phyloP scores from a whole-genome alignment of 1,140 invertebrate genomes.

The Agrilus planipennis region DNA sequence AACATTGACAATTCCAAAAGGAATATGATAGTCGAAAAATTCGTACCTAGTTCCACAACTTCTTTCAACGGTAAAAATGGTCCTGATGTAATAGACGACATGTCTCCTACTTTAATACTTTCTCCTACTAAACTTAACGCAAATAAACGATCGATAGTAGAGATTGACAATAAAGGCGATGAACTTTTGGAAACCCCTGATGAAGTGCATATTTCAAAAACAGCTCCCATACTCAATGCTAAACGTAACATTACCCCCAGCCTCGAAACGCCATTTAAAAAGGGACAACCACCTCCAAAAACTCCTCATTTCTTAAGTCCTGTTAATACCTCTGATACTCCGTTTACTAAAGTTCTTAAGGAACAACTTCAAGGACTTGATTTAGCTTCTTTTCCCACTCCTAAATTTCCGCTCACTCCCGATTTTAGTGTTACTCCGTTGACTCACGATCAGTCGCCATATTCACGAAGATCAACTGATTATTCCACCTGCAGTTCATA shows the following conservation, averaged over 20 bases:
- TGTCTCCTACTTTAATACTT: constrained; percentile 13
- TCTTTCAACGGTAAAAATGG: not conserved
- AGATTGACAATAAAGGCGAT: constrained; percentile 3
- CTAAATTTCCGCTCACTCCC: constrained; percentile 28
- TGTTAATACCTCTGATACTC: constrained; percentile 14
- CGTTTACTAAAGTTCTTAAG: constrained; percentile 26
- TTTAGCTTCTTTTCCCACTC: constrained; percentile 22
- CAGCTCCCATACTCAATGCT: constrained; percentile 1
- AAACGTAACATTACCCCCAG: constrained; percentile 10
- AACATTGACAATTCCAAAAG: constrained; percentile 14
- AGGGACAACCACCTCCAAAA: constrained; percentile 9
- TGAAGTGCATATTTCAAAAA: not conserved
- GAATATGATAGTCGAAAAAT: constrained; percentile 12
- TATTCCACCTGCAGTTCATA: constrained; percentile 27
- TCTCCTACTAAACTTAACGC: constrained; percentile 21
- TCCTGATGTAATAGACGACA: constrained; percentile 7
- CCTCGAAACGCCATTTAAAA: constrained; percentile 26
- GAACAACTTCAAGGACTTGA: constrained; percentile 22
- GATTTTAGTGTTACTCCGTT: constrained; percentile 18
- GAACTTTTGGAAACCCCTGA: not conserved
- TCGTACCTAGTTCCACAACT: too few species aligned
- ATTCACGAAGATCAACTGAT: constrained; percentile 20
- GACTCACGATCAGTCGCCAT: constrained; percentile 7
- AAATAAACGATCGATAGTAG: constrained; percentile 16
- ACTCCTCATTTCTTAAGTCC: constrained; percentile 14